These are phyloP conservation scores for Nothoprocta pentlandii DNA, from an alignment of 2,113 vertebrate species.

Conservation along the genomic window DNA sequence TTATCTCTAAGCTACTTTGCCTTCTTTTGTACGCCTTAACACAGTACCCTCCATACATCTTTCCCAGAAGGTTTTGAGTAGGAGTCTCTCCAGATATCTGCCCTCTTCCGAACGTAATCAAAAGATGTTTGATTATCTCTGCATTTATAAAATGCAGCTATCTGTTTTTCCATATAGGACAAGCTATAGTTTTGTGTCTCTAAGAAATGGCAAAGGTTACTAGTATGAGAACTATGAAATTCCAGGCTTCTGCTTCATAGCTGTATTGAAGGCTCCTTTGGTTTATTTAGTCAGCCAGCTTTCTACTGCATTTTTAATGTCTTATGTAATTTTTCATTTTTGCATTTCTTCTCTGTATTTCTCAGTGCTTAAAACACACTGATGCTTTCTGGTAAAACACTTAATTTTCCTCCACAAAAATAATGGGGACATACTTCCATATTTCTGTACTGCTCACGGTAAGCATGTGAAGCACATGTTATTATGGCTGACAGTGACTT, in stretches of 20 bases:
- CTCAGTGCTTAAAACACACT: not conserved
- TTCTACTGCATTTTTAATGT: not conserved
- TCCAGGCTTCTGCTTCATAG: not conserved
- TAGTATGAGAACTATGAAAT: not conserved
- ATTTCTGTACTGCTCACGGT: not conserved
- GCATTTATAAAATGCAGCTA: not conserved
- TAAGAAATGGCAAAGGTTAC: not conserved
- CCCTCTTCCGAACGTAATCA: constrained; percentile 72
- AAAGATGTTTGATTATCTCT: not conserved
- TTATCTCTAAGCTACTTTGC: not conserved
- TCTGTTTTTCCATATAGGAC: not conserved
- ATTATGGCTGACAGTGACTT: not conserved
- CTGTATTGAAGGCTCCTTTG: not conserved
- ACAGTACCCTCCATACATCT: not conserved
- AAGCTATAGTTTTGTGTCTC: not conserved
- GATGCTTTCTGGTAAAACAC: not conserved
- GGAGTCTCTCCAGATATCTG: constrained; percentile 5
- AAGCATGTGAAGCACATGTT: not conserved
- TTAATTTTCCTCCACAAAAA: not conserved
- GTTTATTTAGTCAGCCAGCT: not conserved
- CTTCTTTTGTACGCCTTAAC: not conserved
- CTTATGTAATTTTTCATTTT: not conserved
- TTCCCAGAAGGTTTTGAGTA: not conserved
- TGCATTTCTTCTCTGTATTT: not conserved
- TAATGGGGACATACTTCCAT: not conserved